phyloP scores from a whole-genome alignment of 2,113 vertebrate genomes.

The Salvelinus sp. region DNA sequence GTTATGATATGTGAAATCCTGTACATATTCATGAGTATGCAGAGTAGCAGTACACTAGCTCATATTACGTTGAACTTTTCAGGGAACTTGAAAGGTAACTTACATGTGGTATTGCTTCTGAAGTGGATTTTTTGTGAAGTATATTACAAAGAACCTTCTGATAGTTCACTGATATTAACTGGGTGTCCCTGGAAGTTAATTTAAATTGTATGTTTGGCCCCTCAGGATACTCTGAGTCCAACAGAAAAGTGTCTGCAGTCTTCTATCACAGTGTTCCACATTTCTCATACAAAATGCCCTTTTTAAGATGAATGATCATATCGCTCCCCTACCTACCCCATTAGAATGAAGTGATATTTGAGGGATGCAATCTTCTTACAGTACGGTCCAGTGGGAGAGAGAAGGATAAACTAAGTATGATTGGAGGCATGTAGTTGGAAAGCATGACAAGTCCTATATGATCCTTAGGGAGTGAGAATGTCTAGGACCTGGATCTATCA shows the following conservation, averaged over 20 bases:
- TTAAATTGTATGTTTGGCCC: constrained; percentile 57
- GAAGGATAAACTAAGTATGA: background rate
- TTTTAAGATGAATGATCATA: constrained; percentile 21
- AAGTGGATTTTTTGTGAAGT: background rate
- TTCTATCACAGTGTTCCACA: constrained; percentile 25
- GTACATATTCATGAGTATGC: too few species aligned
- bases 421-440: constrained; percentile 33
- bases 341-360: constrained; percentile 54
- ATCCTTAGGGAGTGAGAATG: background rate
- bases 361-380: constrained; percentile 36
- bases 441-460: background rate
- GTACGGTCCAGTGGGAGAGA: constrained; percentile 40
- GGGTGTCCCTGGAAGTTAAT: constrained; percentile 67
- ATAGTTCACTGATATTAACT: constrained; percentile 45
- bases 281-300: constrained; percentile 6
- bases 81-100: too few species aligned
- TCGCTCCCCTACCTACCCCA: constrained; percentile 39
- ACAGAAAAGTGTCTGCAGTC: constrained; percentile 43
- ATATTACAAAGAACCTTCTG: constrained; percentile 39
- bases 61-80: too few species aligned
- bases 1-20: too few species aligned
- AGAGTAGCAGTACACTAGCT: too few species aligned
- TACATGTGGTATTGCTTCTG: too few species aligned
- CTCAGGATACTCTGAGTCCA: constrained; percentile 44
- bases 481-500: too few species aligned